Evolutionary conservation across 2,797 vertebrate genomes (phyloP).

Genomic region (Sebastes itinus): DNA sequence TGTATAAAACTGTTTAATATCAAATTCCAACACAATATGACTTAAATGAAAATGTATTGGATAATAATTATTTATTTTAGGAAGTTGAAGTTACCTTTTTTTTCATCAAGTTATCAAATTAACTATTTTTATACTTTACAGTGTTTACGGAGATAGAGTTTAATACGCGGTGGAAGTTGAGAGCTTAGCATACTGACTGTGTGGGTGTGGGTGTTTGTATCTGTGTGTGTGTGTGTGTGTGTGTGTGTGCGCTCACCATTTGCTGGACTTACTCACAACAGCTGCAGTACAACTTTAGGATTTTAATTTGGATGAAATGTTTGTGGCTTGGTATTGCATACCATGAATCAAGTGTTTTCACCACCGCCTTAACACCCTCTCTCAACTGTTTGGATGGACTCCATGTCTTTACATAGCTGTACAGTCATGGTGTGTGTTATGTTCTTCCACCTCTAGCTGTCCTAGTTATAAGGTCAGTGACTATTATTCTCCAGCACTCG

Average conservation of each 20-base stretch:
- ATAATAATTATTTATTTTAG: neutral
- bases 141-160: neutral
- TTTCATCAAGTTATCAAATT: neutral
- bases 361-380: constrained; percentile 16
- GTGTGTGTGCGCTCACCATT: neutral
- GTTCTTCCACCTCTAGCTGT: constrained; percentile 6
- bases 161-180: neutral
- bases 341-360: constrained; percentile 47
- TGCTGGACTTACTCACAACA: constrained; percentile 26
- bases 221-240: neutral
- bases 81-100: neutral
- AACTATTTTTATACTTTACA: neutral
- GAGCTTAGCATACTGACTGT: neutral
- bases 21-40: neutral
- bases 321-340: constrained; percentile 44
- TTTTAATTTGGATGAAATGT: constrained; percentile 50
- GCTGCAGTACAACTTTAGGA: constrained; percentile 35
- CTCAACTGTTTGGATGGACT: constrained; percentile 6
- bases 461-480: neutral
- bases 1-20: neutral
- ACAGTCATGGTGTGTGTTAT: constrained; percentile 26
- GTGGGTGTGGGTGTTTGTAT: neutral
- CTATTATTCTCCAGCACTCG: neutral
- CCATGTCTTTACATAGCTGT: constrained; percentile 30
- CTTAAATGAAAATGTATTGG: neutral